These are phyloP conservation scores for Solea senegalensis DNA, from an alignment of 2,113 vertebrate genomes.

Conservation along the genomic window DNA sequence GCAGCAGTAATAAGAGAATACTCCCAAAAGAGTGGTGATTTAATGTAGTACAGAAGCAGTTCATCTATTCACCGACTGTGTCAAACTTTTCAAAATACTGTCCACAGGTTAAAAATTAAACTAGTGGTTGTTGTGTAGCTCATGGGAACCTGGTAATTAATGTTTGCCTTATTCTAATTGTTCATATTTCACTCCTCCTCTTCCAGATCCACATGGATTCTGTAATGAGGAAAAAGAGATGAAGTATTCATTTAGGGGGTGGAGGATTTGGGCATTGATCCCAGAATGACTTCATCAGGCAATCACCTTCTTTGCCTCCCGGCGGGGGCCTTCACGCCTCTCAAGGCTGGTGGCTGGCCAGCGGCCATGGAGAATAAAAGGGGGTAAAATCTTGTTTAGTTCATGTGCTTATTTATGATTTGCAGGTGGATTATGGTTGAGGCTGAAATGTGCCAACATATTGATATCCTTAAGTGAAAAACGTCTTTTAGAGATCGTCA, in stretches of 20 bases:
- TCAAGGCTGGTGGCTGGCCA: constrained; percentile 54
- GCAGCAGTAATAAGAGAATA: too few species aligned
- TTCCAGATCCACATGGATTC: constrained; percentile 30
- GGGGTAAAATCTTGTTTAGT: constrained; percentile 55
- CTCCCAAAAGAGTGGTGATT: too few species aligned
- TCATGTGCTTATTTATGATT: constrained; percentile 71
- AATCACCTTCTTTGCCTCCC: constrained; percentile 53
- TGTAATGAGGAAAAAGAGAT: constrained; percentile 34
- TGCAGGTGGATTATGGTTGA: constrained; percentile 74
- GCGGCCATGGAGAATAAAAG: constrained; percentile 54
- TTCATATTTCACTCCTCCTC: constrained; percentile 27
- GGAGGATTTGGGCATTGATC: constrained; percentile 43
- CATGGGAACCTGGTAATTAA: neutral
- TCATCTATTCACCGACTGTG: too few species aligned
- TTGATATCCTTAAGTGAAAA: constrained; percentile 40
- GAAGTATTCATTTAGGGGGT: constrained; percentile 37
- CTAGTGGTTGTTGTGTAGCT: neutral
- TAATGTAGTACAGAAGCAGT: too few species aligned
- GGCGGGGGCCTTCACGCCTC: constrained; percentile 40
- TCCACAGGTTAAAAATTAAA: neutral
- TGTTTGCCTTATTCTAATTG: neutral
- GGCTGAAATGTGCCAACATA: constrained; percentile 53
- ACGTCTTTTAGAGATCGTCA: constrained; percentile 17
- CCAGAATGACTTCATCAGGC: constrained; percentile 55
- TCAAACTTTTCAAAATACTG: too few species aligned